phyloP scores from a whole-genome alignment of 2,113 vertebrate species.

The Aix galericulata region DNA sequence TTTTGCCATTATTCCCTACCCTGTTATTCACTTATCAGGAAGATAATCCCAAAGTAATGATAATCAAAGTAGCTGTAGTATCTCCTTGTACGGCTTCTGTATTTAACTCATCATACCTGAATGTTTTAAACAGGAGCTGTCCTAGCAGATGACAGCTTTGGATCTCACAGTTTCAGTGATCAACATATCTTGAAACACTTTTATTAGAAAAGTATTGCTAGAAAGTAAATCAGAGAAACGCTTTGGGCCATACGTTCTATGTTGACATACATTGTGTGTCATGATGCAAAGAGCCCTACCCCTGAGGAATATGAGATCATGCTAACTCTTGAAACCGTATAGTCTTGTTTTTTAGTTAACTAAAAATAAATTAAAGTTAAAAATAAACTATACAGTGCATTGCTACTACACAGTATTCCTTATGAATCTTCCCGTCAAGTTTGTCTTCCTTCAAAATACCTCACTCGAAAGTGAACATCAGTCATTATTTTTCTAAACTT shows the following conservation, averaged over 20 bases:
- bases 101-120: background rate
- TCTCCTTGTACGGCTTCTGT: background rate
- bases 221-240: background rate
- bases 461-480: background rate
- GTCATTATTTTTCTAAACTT: background rate
- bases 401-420: background rate
- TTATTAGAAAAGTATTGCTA: background rate
- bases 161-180: background rate
- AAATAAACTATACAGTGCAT: background rate
- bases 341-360: background rate
- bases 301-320: background rate
- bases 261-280: background rate
- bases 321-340: background rate
- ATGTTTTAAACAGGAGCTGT: background rate
- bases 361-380: no score
- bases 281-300: background rate
- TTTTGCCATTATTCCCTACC: background rate
- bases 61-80: background rate
- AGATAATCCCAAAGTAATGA: background rate
- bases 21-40: background rate
- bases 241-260: fast-evolving
- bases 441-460: background rate
- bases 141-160: background rate
- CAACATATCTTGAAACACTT: background rate
- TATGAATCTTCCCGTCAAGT: background rate